These are phyloP conservation scores for Heteromormyrus szaboi DNA, from an alignment of 2,797 vertebrate genomes.

Conservation along the genomic window DNA sequence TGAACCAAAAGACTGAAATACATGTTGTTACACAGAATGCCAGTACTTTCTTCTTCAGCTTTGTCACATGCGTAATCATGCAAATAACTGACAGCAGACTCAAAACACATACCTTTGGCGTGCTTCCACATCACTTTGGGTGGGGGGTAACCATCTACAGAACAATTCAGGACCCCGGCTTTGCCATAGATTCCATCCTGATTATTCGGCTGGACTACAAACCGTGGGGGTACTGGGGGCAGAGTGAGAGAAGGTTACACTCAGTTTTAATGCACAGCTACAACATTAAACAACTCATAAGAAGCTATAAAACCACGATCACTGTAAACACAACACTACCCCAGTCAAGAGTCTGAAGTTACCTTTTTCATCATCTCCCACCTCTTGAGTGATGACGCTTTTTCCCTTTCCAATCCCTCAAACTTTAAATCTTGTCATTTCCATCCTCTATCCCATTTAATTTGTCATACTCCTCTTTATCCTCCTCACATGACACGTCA, in stretches of 20 bases:
- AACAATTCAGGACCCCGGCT: conserved; percentile 91
- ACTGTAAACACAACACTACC: neutral
- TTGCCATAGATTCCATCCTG: conserved; percentile 97
- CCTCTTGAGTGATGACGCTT: neutral
- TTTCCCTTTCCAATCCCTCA: neutral
- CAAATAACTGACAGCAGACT: neutral
- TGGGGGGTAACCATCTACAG: conserved; percentile 91
- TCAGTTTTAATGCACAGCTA: neutral
- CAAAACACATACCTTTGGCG: conserved; percentile 70
- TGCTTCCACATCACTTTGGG: conserved; percentile 99
- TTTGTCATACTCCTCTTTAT: neutral
- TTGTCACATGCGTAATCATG: neutral
- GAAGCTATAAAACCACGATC: neutral
- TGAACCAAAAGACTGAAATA: neutral
- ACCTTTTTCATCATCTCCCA: neutral
- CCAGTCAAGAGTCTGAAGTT: neutral
- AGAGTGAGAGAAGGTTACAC: neutral
- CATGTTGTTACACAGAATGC: neutral
- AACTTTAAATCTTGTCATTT: neutral
- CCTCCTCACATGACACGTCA: neutral
- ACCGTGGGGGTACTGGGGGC: conserved; percentile 84
- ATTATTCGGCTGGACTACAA: conserved; percentile 96
- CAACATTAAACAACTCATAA: conserved; percentile 1
- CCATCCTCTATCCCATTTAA: neutral
- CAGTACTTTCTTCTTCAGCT: neutral